These are phyloP conservation scores for Emmelina monodactyla DNA, from an alignment of 2,888 invertebrate genomes.

Conservation along the genomic window DNA sequence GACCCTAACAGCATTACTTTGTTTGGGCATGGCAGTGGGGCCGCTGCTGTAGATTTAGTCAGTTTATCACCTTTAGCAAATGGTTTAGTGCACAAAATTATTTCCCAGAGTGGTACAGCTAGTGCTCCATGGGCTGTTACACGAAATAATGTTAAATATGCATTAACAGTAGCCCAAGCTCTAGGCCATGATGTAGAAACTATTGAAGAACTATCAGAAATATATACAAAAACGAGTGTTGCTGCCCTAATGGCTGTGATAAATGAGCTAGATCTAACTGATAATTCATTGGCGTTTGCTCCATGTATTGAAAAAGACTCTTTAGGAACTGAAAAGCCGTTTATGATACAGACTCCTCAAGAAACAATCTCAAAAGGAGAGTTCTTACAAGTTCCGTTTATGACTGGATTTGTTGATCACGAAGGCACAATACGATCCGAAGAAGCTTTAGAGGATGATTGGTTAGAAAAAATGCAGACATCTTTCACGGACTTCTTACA, in stretches of 20 bases:
- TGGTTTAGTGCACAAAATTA: conserved; percentile 41
- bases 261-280: conserved; percentile 41
- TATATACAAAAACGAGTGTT: conserved; percentile 35
- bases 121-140: conserved; percentile 53
- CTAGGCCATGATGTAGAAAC: conserved; percentile 35
- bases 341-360: conserved; percentile 36
- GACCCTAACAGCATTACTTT: conserved; percentile 79
- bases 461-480: conserved; percentile 39
- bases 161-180: conserved; percentile 38
- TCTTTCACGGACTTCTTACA: conserved; percentile 41
- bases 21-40: conserved; percentile 83
- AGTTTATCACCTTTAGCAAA: conserved; percentile 39
- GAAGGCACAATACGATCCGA: conserved; percentile 46
- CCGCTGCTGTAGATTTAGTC: conserved; percentile 57
- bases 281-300: conserved; percentile 46
- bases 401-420: conserved; percentile 44
- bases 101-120: conserved; percentile 49
- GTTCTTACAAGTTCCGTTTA: conserved; percentile 36
- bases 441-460: conserved; percentile 30
- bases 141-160: conserved; percentile 39
- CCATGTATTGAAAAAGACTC: conserved; percentile 43
- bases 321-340: conserved; percentile 25
- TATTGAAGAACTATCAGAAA: conserved; percentile 29
- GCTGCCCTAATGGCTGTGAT: conserved; percentile 42
- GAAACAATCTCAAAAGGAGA: conserved; percentile 28